phyloP scores from a whole-genome alignment of 2,888 invertebrate genomes.

The Lymantria monacha region DNA sequence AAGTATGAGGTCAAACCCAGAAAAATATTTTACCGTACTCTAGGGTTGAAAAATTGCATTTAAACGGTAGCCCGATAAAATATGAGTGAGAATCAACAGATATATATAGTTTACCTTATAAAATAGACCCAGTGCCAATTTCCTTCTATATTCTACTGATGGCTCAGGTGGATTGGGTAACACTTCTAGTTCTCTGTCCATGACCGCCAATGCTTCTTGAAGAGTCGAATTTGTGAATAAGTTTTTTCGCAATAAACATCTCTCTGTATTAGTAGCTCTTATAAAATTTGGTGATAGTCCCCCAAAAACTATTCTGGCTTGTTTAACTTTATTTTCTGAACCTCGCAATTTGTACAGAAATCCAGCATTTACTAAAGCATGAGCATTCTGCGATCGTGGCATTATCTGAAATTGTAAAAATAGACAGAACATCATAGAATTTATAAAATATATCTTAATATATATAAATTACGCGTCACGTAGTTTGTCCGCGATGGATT shows the following conservation, averaged over 20 bases:
- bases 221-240: conserved; percentile 63
- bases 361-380: conserved; percentile 88
- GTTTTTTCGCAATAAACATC: conserved; percentile 62
- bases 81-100: too few species aligned
- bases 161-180: conserved; percentile 73
- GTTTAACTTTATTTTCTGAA: conserved; percentile 32
- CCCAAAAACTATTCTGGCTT: conserved; percentile 80
- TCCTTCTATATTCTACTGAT: conserved; percentile 79
- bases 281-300: conserved; percentile 70
- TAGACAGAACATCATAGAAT: too few species aligned
- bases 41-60: too few species aligned
- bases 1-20: too few species aligned
- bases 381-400: conserved; percentile 87
- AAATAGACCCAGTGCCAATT: conserved; percentile 81
- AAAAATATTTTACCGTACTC: too few species aligned
- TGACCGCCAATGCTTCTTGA: conserved; percentile 47
- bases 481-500: too few species aligned
- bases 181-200: conserved; percentile 47
- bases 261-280: conserved; percentile 79
- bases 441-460: too few species aligned
- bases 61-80: too few species aligned
- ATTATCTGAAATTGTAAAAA: conserved; percentile 80
- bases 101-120: conserved; percentile 78
- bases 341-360: conserved; percentile 76
- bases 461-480: too few species aligned